Percentiles rank a stretch among this genome's conserved stretches.
phyloP scores from a whole-genome alignment of 2,888 invertebrate genomes.

The Drosophila pegasa region DNA sequence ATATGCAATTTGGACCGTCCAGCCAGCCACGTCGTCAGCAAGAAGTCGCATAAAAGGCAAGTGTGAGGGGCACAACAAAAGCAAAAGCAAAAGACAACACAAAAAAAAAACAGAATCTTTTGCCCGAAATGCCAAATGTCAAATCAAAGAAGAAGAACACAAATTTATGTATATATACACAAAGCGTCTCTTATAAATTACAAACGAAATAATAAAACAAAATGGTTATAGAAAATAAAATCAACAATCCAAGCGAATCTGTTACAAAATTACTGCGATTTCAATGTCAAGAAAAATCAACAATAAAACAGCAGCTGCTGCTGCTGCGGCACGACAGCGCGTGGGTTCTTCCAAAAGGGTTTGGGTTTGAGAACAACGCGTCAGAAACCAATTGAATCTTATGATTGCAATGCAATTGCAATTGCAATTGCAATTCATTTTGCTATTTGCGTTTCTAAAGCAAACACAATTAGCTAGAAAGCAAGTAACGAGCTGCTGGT shows the following conservation, averaged over 20 bases:
- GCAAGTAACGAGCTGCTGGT: constrained; percentile 3
- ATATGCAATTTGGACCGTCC: constrained; percentile 53
- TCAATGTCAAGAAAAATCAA: constrained; percentile 57
- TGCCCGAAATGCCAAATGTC: constrained; percentile 55
- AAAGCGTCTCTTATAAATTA: constrained; percentile 38
- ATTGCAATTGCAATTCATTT: constrained; percentile 38
- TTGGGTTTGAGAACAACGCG: constrained; percentile 30
- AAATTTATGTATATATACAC: constrained; percentile 8
- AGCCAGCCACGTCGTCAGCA: constrained; percentile 67
- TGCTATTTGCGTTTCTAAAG: constrained; percentile 41
- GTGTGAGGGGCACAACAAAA: constrained; percentile 49
- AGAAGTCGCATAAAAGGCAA: constrained; percentile 69
- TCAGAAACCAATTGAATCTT: constrained; percentile 61
- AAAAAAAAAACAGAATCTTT: constrained; percentile 27
- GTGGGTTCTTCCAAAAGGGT: constrained; percentile 68
- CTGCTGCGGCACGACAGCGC: constrained; percentile 29
- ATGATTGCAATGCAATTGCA: constrained; percentile 19
- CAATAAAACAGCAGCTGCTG: constrained; percentile 33
- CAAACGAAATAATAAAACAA: constrained; percentile 12
- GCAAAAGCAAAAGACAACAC: constrained; percentile 18
- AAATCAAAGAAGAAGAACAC: constrained; percentile 14
- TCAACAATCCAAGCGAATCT: constrained; percentile 32
- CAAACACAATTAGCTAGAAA: constrained; percentile 25
- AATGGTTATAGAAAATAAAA: constrained; percentile 18
- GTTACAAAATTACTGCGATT: constrained; percentile 46